These are phyloP conservation scores for Rutpela maculata DNA, from an alignment of 2,888 invertebrate species.

Conservation along the genomic window DNA sequence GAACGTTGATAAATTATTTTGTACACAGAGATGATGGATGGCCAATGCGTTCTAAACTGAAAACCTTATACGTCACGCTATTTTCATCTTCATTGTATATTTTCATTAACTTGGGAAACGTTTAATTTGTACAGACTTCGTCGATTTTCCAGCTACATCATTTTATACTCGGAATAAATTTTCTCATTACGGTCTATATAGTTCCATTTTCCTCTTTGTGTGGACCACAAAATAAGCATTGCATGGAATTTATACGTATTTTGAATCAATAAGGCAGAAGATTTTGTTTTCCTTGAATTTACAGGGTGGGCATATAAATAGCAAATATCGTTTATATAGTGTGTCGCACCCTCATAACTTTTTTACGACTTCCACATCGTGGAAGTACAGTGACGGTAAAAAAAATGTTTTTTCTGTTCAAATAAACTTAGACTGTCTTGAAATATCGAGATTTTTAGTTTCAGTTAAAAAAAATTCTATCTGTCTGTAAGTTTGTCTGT, in stretches of 20 bases:
- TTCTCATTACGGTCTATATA: constrained; percentile 46
- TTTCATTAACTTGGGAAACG: constrained; percentile 57
- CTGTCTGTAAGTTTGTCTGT: too few species aligned
- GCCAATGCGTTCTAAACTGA: constrained; percentile 53
- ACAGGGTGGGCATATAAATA: too few species aligned
- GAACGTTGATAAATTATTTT: constrained; percentile 60
- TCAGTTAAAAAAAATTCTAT: too few species aligned
- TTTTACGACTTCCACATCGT: too few species aligned
- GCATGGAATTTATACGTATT: neutral
- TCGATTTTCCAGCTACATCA: constrained; percentile 53
- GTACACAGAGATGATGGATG: constrained; percentile 60
- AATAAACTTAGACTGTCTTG: too few species aligned
- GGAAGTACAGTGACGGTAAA: too few species aligned
- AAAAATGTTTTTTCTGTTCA: too few species aligned
- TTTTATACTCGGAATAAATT: constrained; percentile 54
- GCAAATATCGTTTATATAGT: too few species aligned
- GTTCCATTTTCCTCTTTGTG: constrained; percentile 15
- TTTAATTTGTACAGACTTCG: constrained; percentile 56
- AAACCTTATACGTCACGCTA: constrained; percentile 60
- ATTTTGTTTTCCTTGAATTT: neutral
- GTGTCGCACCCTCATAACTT: too few species aligned
- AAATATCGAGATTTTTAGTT: too few species aligned
- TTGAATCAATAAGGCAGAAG: neutral
- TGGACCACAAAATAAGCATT: neutral
- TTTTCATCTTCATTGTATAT: constrained; percentile 60